Base-by-base conservation (phyloP, 1,140 invertebrate species). In the Mamestra configurata region DNA sequence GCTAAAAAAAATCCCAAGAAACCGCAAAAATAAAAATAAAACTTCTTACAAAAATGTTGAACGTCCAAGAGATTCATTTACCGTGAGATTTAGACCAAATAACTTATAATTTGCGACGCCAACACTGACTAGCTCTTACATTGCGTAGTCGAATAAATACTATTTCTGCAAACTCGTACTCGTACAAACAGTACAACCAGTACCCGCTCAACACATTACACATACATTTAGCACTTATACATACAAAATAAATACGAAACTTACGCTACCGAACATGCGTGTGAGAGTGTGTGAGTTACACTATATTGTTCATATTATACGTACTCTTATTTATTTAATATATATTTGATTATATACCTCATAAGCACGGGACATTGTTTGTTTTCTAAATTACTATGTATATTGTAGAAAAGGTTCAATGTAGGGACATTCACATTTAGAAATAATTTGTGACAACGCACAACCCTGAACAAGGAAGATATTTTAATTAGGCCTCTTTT, bases 221-320 rank as follows among this genome's bases (percentile, higher is more conserved):
- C 71, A 75, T 64, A 77, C 75, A 77, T 68, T 66, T 68, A 77
- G 43, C 75, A 68, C 75, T 77, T 77, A 76, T 37, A 68, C 57
- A 77, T 77, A 77, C 11, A 68, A 66, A 77, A 77, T 77, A 77
- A 77, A 77, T 77, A 77, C 57, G 66, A 77, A 77, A 77, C 75
- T 77, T 77, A 77, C 31, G 46, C 75, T 77, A 77, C 31, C 61
- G 31, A 66, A 27, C 43, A 77, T 68, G 61, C 61, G 57, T 35
- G 73, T 37, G 5, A 49, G 27, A n/a, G 20, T 40, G 31, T 22
- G 18, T 10, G 49, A 0, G 18, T 8, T 6, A 8, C 8, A n/a
- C n/a, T 8, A 15, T 40, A 51, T 51, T 51, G 66, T 73, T 55
- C 70, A 40, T 55, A 31, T 27, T 6, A 31, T 43, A 20, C 7